Evolutionary conservation across 2,888 invertebrate species (phyloP), one percentile per base, ranked within the genome.

Genomic region (Mesochorus sp.): DNA sequence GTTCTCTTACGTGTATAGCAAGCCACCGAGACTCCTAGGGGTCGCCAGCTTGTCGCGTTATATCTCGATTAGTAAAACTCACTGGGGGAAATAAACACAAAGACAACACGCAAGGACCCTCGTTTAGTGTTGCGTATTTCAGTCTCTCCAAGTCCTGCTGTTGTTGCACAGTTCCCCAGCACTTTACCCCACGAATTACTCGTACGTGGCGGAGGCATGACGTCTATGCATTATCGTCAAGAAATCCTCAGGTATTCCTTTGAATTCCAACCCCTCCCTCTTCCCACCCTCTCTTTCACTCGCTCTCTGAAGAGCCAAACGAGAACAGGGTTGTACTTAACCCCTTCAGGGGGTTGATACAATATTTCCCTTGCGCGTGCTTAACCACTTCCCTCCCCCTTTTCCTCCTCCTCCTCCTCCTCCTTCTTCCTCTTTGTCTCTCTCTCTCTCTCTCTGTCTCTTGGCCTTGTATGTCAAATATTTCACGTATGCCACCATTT

Each of bases 61-160:
- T 62, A 71, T 71, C 61, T 59, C 71, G 71, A 71, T 71, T 71
- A 71, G 71, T n/a, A 31, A 51, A 71, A 31, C 61, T 71, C 71
- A 51, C 28, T 39, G 55, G 51, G 71, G 71, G 61, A 37, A 62
- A 34, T 34, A 34, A 49, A 59, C 61, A 62, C 71, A 70, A 61
- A 61, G 70, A 28, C 59, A 70, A 42, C 12, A 3, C 31, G 14
- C 6, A 42, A 42, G 21, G 8, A 34, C 34, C 3, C 34, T n/a
- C n/a, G n/a, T n/a, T n/a, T n/a, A n/a, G n/a, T n/a, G n/a, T n/a
- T n/a, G n/a, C 34, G 8, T 34, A 8, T 34, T 34, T 34, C 8
- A 34, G 34, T n/a, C n/a, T n/a, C n/a, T n/a, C n/a, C n/a, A n/a
- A n/a, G n/a, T n/a, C n/a, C 34, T 4, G 1, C 34, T 10, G 34